These are phyloP conservation scores for Sciaenops ocellatus DNA, from an alignment of 2,797 vertebrate species.

Conservation along the genomic window DNA sequence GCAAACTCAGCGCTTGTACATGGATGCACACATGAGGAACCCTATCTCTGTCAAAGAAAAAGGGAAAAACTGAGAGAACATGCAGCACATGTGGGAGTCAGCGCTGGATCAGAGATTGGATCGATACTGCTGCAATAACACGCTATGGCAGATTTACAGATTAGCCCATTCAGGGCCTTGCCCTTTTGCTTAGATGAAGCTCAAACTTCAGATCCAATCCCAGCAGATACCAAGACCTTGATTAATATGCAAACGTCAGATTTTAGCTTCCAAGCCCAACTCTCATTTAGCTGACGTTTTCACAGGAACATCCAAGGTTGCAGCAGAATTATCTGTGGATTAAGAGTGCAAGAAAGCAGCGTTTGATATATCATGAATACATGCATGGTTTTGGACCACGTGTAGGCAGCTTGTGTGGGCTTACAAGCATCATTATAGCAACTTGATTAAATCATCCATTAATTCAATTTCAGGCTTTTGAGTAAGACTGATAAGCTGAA, in stretches of 20 bases:
- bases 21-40: constrained; percentile 13
- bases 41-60: constrained; percentile 37
- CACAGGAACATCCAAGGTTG: constrained; percentile 71
- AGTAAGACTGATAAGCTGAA: constrained; percentile 68
- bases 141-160: constrained; percentile 79
- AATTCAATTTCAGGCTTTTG: constrained; percentile 72
- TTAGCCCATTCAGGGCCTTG: constrained; percentile 62
- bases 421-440: constrained; percentile 59
- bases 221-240: constrained; percentile 60
- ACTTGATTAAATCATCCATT: constrained; percentile 73
- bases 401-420: constrained; percentile 60
- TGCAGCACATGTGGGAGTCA: constrained; percentile 64
- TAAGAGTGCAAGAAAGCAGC: constrained; percentile 39
- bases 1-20: not conserved
- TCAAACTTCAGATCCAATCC: constrained; percentile 49
- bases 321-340: constrained; percentile 62
- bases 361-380: constrained; percentile 58
- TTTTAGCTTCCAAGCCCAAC: constrained; percentile 41
- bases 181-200: constrained; percentile 33
- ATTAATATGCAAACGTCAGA: constrained; percentile 77
- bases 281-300: constrained; percentile 65
- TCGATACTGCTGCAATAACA: constrained; percentile 78
- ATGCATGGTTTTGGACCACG: constrained; percentile 35
- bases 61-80: constrained; percentile 38
- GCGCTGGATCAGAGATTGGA: constrained; percentile 70